Evolutionary conservation across 2,113 vertebrate species (phyloP).

Genomic region (Dasypus novemcinctus): DNA sequence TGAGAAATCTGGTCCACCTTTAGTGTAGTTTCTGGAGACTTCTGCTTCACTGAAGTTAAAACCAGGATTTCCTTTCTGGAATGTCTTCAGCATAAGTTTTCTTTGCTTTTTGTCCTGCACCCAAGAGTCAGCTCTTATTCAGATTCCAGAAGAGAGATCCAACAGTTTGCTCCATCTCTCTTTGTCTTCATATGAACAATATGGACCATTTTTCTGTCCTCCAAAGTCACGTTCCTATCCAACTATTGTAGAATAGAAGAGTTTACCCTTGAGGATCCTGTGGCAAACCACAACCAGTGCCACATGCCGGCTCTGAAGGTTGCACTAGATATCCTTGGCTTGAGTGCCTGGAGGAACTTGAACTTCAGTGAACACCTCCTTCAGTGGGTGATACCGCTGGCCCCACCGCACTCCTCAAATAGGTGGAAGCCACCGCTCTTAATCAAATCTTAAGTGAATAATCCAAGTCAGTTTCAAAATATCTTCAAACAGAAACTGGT

Average conservation of each 20-base stretch:
- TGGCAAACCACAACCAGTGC: slow-evolving; percentile 84
- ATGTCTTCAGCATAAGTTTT: slow-evolving; percentile 92
- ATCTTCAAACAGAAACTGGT: background rate
- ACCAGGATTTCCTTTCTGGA: slow-evolving; percentile 95
- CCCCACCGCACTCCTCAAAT: slow-evolving; percentile 82
- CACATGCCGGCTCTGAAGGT: slow-evolving; percentile 83
- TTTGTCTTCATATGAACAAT: slow-evolving; percentile 93
- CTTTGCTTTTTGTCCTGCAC: slow-evolving; percentile 94
- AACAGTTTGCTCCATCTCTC: slow-evolving; percentile 91
- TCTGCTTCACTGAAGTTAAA: slow-evolving; percentile 99
- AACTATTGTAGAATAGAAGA: slow-evolving; percentile 88
- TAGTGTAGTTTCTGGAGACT: slow-evolving; percentile 96
- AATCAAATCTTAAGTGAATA: background rate
- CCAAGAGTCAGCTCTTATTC: slow-evolving; percentile 90
- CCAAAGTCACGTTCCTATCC: slow-evolving; percentile 92
- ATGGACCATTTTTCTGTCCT: slow-evolving; percentile 89
- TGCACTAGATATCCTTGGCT: slow-evolving; percentile 87
- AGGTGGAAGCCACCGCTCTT: background rate
- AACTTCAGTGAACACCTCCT: slow-evolving; percentile 93
- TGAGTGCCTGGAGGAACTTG: slow-evolving; percentile 81
- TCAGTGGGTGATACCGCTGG: slow-evolving; percentile 85
- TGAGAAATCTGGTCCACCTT: slow-evolving; percentile 97
- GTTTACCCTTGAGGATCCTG: slow-evolving; percentile 87
- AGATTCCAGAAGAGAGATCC: slow-evolving; percentile 90
- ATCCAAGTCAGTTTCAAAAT: background rate